Percentiles rank a stretch among this genome's conserved stretches.
Conservation (phyloP, 2,113 vertebrate species). For the Vimba vimba region DNA sequence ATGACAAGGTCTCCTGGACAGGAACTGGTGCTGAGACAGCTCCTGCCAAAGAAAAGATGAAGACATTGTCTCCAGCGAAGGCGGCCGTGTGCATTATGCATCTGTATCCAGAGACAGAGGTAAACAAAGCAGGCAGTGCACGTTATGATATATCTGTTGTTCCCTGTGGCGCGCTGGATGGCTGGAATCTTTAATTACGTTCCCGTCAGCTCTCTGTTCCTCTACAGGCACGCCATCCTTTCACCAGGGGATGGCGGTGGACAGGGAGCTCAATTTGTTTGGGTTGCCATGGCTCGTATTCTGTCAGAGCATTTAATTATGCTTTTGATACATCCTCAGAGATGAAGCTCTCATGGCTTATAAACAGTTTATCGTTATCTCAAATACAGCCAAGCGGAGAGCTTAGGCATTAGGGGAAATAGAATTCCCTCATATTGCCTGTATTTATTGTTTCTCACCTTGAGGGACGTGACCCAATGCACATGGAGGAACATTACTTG, state of each 20-base stretch:
- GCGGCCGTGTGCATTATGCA: slow-evolving; percentile 38
- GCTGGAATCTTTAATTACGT: slow-evolving; percentile 39
- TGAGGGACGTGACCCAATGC: slow-evolving; percentile 8
- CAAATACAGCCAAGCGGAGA: background rate
- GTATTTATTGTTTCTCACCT: slow-evolving; percentile 10
- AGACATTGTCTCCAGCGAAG: background rate
- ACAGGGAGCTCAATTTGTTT: slow-evolving; percentile 30
- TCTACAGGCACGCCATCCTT: background rate
- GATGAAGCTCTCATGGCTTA: slow-evolving; percentile 13
- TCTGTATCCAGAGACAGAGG: slow-evolving; percentile 9
- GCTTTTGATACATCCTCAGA: slow-evolving; percentile 31
- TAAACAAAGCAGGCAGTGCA: slow-evolving; percentile 7
- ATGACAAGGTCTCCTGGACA: slow-evolving; percentile 6
- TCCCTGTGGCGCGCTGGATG: background rate
- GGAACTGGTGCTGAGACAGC: background rate
- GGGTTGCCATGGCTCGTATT: slow-evolving; percentile 25
- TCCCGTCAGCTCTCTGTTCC: slow-evolving; percentile 17
- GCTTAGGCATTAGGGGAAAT: slow-evolving; percentile 15
- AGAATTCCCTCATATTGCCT: slow-evolving; percentile 6
- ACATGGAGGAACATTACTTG: background rate
- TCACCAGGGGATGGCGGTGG: background rate
- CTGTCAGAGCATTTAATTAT: slow-evolving; percentile 43
- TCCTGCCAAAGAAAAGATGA: slow-evolving; percentile 21
- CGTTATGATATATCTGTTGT: slow-evolving; percentile 33
- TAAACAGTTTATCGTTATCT: slow-evolving; percentile 33